These are phyloP conservation scores for Macrotis lagotis DNA, from an alignment of 2,113 vertebrate species.

Conservation along the genomic window DNA sequence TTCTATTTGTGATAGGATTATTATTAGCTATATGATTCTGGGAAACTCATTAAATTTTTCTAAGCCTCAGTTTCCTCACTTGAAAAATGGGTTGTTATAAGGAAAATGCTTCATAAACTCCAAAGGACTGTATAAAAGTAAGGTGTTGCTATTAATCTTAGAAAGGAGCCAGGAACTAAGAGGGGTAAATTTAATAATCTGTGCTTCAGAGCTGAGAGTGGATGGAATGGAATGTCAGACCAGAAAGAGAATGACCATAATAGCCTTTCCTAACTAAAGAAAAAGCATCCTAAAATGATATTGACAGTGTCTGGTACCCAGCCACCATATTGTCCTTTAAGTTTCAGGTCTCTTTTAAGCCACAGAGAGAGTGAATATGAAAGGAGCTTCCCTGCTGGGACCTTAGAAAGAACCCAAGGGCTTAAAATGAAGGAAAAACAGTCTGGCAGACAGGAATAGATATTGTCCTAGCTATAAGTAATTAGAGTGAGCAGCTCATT, in stretches of 20 bases:
- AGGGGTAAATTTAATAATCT: background rate
- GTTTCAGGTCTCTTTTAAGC: conserved; percentile 7
- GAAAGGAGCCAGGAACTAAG: background rate
- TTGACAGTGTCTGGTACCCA: background rate
- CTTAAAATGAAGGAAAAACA: background rate
- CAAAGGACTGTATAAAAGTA: background rate
- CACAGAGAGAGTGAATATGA: background rate
- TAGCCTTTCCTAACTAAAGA: background rate
- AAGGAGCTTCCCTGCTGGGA: conserved; percentile 18
- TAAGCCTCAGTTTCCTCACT: background rate
- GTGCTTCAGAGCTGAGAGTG: background rate
- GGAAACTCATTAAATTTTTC: background rate
- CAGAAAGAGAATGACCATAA: background rate
- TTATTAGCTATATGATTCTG: background rate
- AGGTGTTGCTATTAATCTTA: background rate
- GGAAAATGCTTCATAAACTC: background rate
- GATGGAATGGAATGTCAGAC: background rate
- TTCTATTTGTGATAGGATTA: background rate
- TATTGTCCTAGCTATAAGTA: background rate
- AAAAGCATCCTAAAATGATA: background rate
- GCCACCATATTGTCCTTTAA: background rate
- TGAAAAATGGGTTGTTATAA: background rate
- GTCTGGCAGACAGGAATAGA: background rate
- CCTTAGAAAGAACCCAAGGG: conserved; percentile 17
- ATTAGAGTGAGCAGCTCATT: background rate